These are phyloP conservation scores for Petrosia ficiformis DNA, from an alignment of 37 sponge, comb jelly and placozoan genomes.

Conservation along the genomic window DNA sequence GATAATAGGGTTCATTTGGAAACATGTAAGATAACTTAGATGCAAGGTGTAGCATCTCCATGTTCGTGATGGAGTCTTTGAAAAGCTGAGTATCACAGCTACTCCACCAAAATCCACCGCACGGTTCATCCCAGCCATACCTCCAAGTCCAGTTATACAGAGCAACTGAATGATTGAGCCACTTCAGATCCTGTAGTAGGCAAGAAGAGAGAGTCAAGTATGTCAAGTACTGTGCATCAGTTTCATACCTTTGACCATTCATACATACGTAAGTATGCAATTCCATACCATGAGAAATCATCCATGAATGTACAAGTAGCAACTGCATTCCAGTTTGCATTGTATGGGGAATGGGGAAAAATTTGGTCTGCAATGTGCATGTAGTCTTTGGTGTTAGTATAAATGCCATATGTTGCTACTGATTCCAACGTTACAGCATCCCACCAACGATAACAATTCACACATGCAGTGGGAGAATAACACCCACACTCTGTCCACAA, in stretches of 20 bases:
- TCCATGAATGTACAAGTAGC: slow-evolving; percentile 1
- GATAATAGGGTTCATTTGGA: slow-evolving; percentile 21
- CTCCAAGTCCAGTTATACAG: slow-evolving; percentile 42
- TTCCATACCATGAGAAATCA: slow-evolving; percentile 26
- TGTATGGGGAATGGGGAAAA: slow-evolving; percentile 26
- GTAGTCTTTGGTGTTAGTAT: not conserved
- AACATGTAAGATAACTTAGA: slow-evolving; percentile 39
- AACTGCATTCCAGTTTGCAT: slow-evolving; percentile 6
- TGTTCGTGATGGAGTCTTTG: slow-evolving; percentile 47
- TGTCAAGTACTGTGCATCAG: not conserved
- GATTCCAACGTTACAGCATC: slow-evolving; percentile 15
- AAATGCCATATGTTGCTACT: slow-evolving; percentile 3
- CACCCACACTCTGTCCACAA: slow-evolving; percentile 2
- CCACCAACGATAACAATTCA: slow-evolving; percentile 28
- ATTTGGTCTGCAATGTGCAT: not conserved
- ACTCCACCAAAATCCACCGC: slow-evolving; percentile 66
- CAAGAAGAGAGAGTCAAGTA: not conserved
- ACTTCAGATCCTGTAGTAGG: slow-evolving; percentile 14
- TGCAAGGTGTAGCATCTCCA: slow-evolving; percentile 30
- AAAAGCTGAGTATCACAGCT: not conserved
- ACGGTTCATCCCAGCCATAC: slow-evolving; percentile 51
- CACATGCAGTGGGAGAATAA: not conserved
- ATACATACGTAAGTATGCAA: slow-evolving; percentile 19
- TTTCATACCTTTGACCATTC: slow-evolving; percentile 1
- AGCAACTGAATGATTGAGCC: slow-evolving; percentile 34